Evolutionary conservation across 2,113 vertebrate genomes (phyloP), one percentile per base, ranked within the genome.

Genomic region (Atherinomorus stipes): DNA sequence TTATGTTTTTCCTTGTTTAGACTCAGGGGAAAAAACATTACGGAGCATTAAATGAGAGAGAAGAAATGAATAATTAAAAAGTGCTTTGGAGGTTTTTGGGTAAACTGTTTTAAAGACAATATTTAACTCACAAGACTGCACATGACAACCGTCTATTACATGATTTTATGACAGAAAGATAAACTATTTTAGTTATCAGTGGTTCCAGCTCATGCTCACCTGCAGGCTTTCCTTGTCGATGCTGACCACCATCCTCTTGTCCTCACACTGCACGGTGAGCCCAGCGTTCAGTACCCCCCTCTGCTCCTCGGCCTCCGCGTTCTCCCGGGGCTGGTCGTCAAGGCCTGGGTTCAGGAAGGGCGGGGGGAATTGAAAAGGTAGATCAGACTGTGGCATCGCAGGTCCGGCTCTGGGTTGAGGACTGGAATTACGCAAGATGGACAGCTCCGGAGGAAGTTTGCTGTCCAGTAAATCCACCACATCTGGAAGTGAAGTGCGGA

Each of bases 141-240:
- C 16, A 47, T 47, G 18, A 47, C 7, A n/a, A 47, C 18, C 2
- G n/a, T 47, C 1, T 47, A 12, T 15, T 42, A 42, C 2, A 11
- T 42, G 38, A 16, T 18, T 16, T 44, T 13, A 34, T 34, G 31
- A 9, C 31, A 34, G 31, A 34, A 34, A 34, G 31, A 7, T 44
- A 10, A 8, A 0, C 51, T 38, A 50, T 37, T 64, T 64, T 22
- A 57, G 50, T 23, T 10, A 67, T n/a, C 34, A 34, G 16, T 34
- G 26, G 40, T 44, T 45, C 37, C 15, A 57, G 22, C 11, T 19
- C 21, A 38, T 18, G 93, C 94, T 77, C 86, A 99, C 98, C 92
- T 96, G 94, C 45, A 99, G 90, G 66, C 94, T 96, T 26, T 96
- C 95, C 86, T 95, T 97, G 76, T 96, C 94, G 38, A 99, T 85